These are phyloP conservation scores for Lasioglossum marginatum DNA, from an alignment of 2,888 invertebrate species.

Conservation along the genomic window DNA sequence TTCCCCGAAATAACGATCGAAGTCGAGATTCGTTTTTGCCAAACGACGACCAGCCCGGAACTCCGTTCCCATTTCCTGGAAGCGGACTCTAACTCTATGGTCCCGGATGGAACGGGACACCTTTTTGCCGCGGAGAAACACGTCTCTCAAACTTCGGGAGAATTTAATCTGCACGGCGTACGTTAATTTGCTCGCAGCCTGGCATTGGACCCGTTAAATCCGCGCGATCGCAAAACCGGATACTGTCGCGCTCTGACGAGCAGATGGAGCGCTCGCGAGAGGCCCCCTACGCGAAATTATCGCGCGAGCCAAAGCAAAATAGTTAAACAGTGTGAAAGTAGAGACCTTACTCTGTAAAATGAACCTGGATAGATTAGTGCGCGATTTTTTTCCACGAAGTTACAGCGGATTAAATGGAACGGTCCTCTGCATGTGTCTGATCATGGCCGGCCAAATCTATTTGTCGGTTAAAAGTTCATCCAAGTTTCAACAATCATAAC, in stretches of 20 bases:
- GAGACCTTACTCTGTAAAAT: neutral
- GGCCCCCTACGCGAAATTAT: slow-evolving; percentile 52
- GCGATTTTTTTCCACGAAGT: neutral
- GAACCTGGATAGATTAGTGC: neutral
- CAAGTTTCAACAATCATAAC: too few relatives aligned
- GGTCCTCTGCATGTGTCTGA: neutral
- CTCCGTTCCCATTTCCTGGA: slow-evolving; percentile 8
- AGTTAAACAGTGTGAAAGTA: neutral
- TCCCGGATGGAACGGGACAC: slow-evolving; percentile 23
- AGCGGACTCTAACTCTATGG: slow-evolving; percentile 20
- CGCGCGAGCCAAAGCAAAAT: slow-evolving; percentile 37
- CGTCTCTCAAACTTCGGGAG: slow-evolving; percentile 55
- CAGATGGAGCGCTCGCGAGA: slow-evolving; percentile 23
- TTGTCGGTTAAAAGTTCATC: neutral
- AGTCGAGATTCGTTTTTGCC: slow-evolving; percentile 12
- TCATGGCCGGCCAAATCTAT: neutral
- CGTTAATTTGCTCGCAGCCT: slow-evolving; percentile 63
- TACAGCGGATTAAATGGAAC: neutral
- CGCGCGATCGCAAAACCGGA: slow-evolving; percentile 47
- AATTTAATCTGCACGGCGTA: slow-evolving; percentile 65
- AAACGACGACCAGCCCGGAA: slow-evolving; percentile 12
- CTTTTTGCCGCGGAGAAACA: slow-evolving; percentile 34
- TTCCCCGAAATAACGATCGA: slow-evolving; percentile 11
- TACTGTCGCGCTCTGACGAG: slow-evolving; percentile 43
- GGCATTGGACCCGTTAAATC: slow-evolving; percentile 71